phyloP scores from a whole-genome alignment of 2,113 vertebrate genomes.

The Eretmodus cyanostictus region DNA sequence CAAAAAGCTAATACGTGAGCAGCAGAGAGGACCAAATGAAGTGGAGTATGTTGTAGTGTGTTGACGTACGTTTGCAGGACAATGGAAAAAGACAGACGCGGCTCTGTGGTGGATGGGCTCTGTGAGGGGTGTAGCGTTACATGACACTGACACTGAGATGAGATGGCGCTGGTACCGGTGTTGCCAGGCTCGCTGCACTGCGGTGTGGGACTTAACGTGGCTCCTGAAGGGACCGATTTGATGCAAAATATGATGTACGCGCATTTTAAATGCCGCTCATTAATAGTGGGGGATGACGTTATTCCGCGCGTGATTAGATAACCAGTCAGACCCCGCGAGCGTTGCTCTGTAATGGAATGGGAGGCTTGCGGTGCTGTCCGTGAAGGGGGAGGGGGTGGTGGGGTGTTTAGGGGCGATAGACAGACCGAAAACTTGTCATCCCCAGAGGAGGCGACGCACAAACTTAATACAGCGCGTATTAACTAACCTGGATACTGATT shows the following conservation, averaged over 20 bases:
- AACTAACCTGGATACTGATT: neutral
- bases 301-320: neutral
- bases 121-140: constrained; percentile 32
- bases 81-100: constrained; percentile 33
- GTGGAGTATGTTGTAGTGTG: neutral
- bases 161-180: neutral
- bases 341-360: neutral
- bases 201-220: neutral
- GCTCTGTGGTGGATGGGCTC: neutral
- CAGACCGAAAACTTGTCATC: neutral
- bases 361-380: neutral
- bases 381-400: neutral
- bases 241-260: neutral
- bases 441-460: neutral
- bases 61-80: neutral
- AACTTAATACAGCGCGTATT: neutral
- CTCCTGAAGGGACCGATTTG: neutral
- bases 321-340: neutral
- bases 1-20: neutral
- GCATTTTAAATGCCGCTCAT: neutral
- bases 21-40: neutral
- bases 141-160: constrained; percentile 7
- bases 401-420: neutral
- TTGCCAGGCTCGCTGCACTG: neutral
- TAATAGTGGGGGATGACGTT: neutral